Conservation (phyloP, 2,113 vertebrate species). For the Plecotus auritus region DNA sequence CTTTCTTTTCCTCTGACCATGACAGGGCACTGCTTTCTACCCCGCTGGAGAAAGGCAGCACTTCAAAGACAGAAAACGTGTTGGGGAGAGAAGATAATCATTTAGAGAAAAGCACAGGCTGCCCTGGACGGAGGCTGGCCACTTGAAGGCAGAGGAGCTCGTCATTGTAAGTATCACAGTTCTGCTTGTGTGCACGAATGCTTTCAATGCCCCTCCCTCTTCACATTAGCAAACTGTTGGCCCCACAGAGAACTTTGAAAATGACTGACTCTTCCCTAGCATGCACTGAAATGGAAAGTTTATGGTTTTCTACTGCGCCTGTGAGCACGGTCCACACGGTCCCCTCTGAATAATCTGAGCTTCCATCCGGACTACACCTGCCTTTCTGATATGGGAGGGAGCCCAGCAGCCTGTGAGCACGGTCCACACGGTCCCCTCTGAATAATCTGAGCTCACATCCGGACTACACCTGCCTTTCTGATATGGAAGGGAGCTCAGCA, state of each 20-base stretch:
- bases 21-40: not conserved
- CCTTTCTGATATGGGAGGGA: no score
- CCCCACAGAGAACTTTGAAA: not conserved
- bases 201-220: not conserved
- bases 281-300: slow-evolving; percentile 10
- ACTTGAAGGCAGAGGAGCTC: not conserved
- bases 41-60: not conserved
- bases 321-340: no score
- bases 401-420: no score
- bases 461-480: not conserved
- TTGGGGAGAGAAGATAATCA: not conserved
- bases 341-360: no score
- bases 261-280: not conserved
- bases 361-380: no score
- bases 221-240: not conserved
- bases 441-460: not conserved
- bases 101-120: not conserved
- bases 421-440: not conserved
- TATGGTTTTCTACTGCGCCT: slow-evolving; percentile 1
- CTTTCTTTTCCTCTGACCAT: not conserved
- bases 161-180: not conserved
- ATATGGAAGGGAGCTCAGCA: not conserved
- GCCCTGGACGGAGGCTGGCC: not conserved
- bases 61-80: not conserved
- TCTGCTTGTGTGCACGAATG: not conserved